Evolutionary conservation across 2,888 invertebrate species (phyloP).

Genomic region (Drosophila helvetica): DNA sequence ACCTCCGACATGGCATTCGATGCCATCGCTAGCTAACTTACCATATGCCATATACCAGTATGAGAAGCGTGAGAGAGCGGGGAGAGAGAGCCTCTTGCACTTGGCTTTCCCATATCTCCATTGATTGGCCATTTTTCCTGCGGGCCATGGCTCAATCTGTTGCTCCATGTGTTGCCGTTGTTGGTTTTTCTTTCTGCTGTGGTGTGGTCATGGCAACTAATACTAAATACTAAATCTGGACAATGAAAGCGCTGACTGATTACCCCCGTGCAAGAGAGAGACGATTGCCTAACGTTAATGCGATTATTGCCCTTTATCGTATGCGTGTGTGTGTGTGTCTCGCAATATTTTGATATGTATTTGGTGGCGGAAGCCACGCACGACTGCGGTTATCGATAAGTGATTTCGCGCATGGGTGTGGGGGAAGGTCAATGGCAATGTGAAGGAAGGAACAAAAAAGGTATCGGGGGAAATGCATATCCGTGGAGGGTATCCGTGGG

Average conservation of each 20-base stretch:
- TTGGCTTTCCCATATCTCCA: constrained; percentile 23
- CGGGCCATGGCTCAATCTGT: neutral
- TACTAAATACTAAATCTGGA: constrained; percentile 33
- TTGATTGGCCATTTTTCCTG: constrained; percentile 34
- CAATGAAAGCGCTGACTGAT: constrained; percentile 71
- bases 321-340: neutral
- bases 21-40: constrained; percentile 49
- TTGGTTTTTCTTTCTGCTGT: constrained; percentile 9
- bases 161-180: neutral
- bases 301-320: constrained; percentile 62
- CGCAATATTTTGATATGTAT: constrained; percentile 16
- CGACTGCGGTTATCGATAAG: constrained; percentile 25
- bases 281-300: constrained; percentile 66
- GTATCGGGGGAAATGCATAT: no score
- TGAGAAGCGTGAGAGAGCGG: neutral
- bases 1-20: constrained; percentile 36
- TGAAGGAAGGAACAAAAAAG: no score
- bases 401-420: neutral
- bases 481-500: no score
- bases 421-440: no score
- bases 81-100: constrained; percentile 12
- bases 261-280: constrained; percentile 58
- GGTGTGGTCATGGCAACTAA: constrained; percentile 39
- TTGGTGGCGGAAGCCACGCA: constrained; percentile 34
- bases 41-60: constrained; percentile 35